phyloP scores from a whole-genome alignment of 2,113 vertebrate genomes.

The Pimephales promelas region DNA sequence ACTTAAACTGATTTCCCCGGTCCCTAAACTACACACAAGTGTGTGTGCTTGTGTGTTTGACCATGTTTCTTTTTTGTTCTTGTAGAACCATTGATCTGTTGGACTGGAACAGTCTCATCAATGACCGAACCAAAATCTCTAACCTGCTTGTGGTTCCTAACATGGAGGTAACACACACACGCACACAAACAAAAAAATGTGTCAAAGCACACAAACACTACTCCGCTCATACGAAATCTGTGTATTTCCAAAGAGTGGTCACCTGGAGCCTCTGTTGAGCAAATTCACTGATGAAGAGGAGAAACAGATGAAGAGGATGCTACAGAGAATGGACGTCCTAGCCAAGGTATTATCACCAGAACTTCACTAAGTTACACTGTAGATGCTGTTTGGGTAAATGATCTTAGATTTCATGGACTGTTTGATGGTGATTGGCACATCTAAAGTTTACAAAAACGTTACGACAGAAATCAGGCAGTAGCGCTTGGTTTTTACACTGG shows the following conservation, averaged over 20 bases:
- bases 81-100: slow-evolving; percentile 86
- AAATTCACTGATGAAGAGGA: slow-evolving; percentile 85
- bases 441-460: background rate
- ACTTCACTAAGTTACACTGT: background rate
- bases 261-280: slow-evolving; percentile 84
- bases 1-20: no score
- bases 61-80: background rate
- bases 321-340: slow-evolving; percentile 85
- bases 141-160: slow-evolving; percentile 87
- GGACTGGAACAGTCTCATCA: slow-evolving; percentile 88
- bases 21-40: no score
- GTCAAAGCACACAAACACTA: background rate
- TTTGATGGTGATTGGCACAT: background rate
- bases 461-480: background rate
- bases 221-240: background rate
- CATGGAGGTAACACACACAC: slow-evolving; percentile 74
- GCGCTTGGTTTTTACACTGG: background rate
- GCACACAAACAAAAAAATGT: background rate
- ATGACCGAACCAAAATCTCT: slow-evolving; percentile 77
- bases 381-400: background rate
- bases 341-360: slow-evolving; percentile 76
- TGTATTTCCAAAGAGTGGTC: slow-evolving; percentile 75
- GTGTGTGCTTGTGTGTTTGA: no score
- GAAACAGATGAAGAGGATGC: slow-evolving; percentile 86
- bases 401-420: background rate